These are phyloP conservation scores for Tragopan temminckii DNA, from an alignment of 2,797 vertebrate genomes.

Conservation along the genomic window DNA sequence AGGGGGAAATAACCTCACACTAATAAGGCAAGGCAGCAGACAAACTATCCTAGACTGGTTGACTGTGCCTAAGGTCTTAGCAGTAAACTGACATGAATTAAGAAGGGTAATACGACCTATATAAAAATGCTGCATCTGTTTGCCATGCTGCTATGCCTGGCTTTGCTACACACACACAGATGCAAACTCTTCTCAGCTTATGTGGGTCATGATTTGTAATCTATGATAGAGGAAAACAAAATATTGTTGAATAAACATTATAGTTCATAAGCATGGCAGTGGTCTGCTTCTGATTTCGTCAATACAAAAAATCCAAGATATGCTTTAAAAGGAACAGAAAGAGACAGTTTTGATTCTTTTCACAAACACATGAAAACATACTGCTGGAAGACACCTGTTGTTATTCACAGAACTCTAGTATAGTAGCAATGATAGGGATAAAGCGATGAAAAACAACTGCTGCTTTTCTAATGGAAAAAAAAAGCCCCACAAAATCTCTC, in stretches of 20 bases:
- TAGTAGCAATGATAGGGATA: neutral
- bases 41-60: conserved; percentile 68
- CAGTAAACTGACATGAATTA: conserved; percentile 69
- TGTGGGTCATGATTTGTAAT: neutral
- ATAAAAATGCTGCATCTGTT: conserved; percentile 49
- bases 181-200: neutral
- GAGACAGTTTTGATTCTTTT: neutral
- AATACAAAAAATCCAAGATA: neutral
- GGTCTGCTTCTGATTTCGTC: neutral
- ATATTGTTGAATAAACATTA: neutral
- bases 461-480: neutral
- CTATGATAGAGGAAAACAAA: neutral
- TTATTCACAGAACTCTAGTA: neutral
- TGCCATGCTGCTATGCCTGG: neutral
- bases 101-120: conserved; percentile 51
- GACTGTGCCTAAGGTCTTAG: conserved; percentile 69
- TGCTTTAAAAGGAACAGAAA: neutral
- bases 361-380: neutral
- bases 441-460: neutral
- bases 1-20: conserved; percentile 75
- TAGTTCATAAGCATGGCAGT: neutral
- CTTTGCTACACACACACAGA: neutral
- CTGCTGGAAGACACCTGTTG: neutral
- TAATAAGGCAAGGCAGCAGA: conserved; percentile 74
- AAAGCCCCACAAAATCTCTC: neutral